These are phyloP conservation scores for Allacma fusca DNA, from an alignment of 2,888 invertebrate genomes.

Conservation along the genomic window DNA sequence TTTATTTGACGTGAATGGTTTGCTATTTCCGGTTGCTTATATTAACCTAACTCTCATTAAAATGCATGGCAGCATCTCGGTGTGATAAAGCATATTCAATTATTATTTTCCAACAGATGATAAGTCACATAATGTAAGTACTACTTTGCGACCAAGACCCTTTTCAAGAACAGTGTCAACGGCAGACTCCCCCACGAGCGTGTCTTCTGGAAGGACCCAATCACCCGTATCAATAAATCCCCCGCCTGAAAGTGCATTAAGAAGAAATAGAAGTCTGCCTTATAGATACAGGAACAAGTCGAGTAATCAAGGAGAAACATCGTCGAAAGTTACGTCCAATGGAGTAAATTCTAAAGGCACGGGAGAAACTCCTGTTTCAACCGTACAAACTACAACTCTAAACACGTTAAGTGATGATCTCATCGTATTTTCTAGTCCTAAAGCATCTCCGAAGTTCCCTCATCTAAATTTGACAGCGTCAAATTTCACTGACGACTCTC, in stretches of 20 bases:
- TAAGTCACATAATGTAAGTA: background rate
- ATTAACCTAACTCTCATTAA: background rate
- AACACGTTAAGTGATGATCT: conserved; percentile 54
- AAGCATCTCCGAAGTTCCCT: conserved; percentile 53
- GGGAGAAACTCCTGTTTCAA: background rate
- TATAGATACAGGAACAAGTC: conserved; percentile 46
- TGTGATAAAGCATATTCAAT: background rate
- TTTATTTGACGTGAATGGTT: background rate
- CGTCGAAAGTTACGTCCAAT: background rate
- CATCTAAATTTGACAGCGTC: background rate
- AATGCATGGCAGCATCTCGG: background rate
- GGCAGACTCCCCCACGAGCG: conserved; percentile 37
- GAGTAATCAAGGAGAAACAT: conserved; percentile 25
- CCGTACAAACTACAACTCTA: conserved; percentile 20
- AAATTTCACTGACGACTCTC: conserved; percentile 44
- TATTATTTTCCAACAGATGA: conserved; percentile 6
- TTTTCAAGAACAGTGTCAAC: conserved; percentile 46
- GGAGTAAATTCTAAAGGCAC: background rate
- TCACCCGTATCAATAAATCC: conserved; percentile 43
- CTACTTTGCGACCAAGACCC: conserved; percentile 48
- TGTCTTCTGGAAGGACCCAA: conserved; percentile 15
- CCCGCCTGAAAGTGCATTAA: conserved; percentile 50
- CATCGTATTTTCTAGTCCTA: conserved; percentile 59
- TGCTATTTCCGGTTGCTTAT: background rate
- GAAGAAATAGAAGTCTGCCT: conserved; percentile 58